Evolutionary conservation across 2,888 invertebrate genomes (phyloP).

Genomic region (Kuschelorhynchus macadamiae): DNA sequence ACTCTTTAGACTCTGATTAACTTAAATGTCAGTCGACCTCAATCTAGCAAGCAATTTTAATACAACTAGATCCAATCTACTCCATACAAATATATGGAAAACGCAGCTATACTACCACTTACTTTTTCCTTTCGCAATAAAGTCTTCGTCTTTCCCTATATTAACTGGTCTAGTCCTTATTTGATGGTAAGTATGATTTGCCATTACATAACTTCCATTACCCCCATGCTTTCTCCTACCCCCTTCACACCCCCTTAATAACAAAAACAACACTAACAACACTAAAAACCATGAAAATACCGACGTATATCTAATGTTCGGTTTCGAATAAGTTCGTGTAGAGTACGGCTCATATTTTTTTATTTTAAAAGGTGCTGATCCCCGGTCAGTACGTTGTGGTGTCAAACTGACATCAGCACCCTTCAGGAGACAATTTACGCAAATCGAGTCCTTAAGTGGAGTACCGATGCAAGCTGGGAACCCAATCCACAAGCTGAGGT

Average conservation of each 20-base stretch:
- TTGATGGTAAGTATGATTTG: conserved; percentile 22
- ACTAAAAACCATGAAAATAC: conserved; percentile 33
- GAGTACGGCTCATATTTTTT: neutral
- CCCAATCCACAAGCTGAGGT: conserved; percentile 27
- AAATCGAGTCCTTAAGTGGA: conserved; percentile 6
- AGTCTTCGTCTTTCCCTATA: conserved; percentile 60
- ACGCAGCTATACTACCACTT: no score
- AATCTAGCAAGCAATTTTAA: no score
- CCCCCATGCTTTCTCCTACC: conserved; percentile 28
- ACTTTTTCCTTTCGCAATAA: conserved; percentile 66
- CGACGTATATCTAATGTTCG: conserved; percentile 12
- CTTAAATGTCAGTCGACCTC: no score
- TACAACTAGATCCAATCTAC: no score
- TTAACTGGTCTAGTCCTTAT: conserved; percentile 35
- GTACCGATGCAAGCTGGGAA: conserved; percentile 3
- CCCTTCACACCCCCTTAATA: conserved; percentile 43
- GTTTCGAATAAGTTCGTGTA: conserved; percentile 10
- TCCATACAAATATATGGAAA: no score
- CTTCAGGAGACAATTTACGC: conserved; percentile 13
- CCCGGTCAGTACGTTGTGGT: neutral
- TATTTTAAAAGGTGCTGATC: neutral
- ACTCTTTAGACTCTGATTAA: no score
- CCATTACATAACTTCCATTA: conserved; percentile 12
- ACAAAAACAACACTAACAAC: conserved; percentile 45
- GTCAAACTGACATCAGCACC: neutral